Base-by-base conservation (phyloP, 2,797 vertebrate genomes). In the Geotrypetes seraphini region DNA sequence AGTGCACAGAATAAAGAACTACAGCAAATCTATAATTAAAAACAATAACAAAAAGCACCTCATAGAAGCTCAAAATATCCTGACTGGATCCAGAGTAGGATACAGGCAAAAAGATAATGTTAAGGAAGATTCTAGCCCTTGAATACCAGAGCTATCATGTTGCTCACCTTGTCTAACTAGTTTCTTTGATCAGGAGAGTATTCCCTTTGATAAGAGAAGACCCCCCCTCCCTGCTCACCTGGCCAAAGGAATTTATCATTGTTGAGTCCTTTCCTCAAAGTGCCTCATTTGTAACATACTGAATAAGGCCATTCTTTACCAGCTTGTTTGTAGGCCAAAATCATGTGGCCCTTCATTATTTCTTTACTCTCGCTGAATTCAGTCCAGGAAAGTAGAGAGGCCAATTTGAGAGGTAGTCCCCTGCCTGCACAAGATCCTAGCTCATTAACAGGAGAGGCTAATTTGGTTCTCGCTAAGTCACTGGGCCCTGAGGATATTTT, bases 401-500 rank as follows among this genome's bases (percentile, higher is more conserved):
- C 2, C 60, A 62, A 52, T 46, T 47, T 56, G 51, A 63, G 70
- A 69, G 31, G 62, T 21, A 26, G 73, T 75, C 20, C n/a, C 73
- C 66, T 8, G 24, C 80, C 77, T 37, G 28, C 31, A 40, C 35
- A 63, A 58, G 59, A 49, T n/a, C n/a, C 24, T 1, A 2, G 67
- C 69, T 71, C 52, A 60, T 67, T 67, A 62, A 39, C 27, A 12
- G 39, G 19, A 28, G 44, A 22, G 1, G 39, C 52, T 32, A 17
- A 40, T 50, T 60, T 75, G 71, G 81, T 78, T 79, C 61, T 72
- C 69, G 71, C 60, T 75, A 53, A 58, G 57, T 63, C 45, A 39
- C 25, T 27, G 16, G 48, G 8, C 10, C 22, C 2, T 4, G 18
- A n/a, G n/a, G n/a, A n/a, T n/a, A n/a, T n/a, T n/a, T n/a, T n/a